Evolutionary conservation across 2,797 vertebrate genomes (phyloP), one percentile per base, ranked within the genome.

Genomic region (Ibycter americanus): DNA sequence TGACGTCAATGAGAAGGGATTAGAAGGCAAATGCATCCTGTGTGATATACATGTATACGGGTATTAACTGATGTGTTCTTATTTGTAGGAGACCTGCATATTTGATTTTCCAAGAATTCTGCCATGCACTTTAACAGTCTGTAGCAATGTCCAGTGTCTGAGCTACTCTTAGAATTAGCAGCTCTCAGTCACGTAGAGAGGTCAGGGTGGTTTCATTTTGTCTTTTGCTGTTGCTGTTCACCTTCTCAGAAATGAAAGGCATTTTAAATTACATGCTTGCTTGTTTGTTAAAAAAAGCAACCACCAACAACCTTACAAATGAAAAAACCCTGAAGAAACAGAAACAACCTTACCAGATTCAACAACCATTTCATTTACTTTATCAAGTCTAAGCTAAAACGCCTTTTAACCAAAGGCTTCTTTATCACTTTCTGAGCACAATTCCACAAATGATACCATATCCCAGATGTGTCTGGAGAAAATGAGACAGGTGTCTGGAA

Each of bases 401-500:
- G 36, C 7, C 47, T 78, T 91, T 91, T 73, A 79, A 83, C 32
- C 42, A 71, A 61, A 83, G 19, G 8, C 8, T 78, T 79, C 25
- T 80, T 76, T 84, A 71, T 80, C 65, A 78, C 27, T 3, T 34
- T 62, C 34, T 71, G 62, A 87, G 46, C 27, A 88, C 73, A 97
- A 13, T 85, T 93, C 87, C 58, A 82, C 44, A 93, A 90, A 83
- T 79, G 56, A 38, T n/a, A 81, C 34, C 6, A 74, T 87, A 92
- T 96, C 71, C 77, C 81, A 87, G 49, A 83, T 76, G 56, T 61
- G 47, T 73, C 71, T 95, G 71, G 49, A 93, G 78, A 76, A 97
- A 95, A 96, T 27, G 46, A 94, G 54, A 58, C 89, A 93, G 79
- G 67, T 93, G 68, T 81, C 89, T 96, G 83, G 77, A 95, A 86